Evolutionary conservation across 2,797 vertebrate species (phyloP).

Genomic region (Pangasius sanitwongsei): DNA sequence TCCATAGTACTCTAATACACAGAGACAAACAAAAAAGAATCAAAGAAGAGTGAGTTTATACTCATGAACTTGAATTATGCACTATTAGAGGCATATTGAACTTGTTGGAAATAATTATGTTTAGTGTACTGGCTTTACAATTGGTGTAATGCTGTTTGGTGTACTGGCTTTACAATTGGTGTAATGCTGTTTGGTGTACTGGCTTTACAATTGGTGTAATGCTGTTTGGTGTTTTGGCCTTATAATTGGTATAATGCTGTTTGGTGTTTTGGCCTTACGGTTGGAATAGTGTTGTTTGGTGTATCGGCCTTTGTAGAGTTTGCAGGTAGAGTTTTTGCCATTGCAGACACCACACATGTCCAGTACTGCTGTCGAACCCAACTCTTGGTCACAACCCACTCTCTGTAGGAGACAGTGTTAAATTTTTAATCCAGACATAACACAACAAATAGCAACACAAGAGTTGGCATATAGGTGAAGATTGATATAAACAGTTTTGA

Average conservation of each 20-base stretch:
- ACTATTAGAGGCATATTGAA: background rate
- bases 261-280: conserved; percentile 69
- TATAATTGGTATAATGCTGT: background rate
- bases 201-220: background rate
- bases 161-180: background rate
- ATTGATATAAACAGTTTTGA: background rate
- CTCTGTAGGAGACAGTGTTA: conserved; percentile 69
- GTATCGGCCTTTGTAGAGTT: conserved; percentile 80
- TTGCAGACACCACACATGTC: conserved; percentile 86
- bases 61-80: background rate
- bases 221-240: background rate
- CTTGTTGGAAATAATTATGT: background rate
- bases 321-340: conserved; percentile 86
- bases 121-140: conserved; percentile 68
- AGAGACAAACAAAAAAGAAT: background rate
- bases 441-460: background rate
- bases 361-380: conserved; percentile 80
- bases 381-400: conserved; percentile 84
- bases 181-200: background rate
- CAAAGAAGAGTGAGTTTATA: background rate
- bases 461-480: background rate
- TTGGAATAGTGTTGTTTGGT: conserved; percentile 81
- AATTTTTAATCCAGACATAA: background rate
- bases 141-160: conserved; percentile 70
- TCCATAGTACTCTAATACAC: conserved; percentile 79